These are phyloP conservation scores for Eidolon helvum DNA, from an alignment of 2,113 vertebrate species.

Conservation along the genomic window DNA sequence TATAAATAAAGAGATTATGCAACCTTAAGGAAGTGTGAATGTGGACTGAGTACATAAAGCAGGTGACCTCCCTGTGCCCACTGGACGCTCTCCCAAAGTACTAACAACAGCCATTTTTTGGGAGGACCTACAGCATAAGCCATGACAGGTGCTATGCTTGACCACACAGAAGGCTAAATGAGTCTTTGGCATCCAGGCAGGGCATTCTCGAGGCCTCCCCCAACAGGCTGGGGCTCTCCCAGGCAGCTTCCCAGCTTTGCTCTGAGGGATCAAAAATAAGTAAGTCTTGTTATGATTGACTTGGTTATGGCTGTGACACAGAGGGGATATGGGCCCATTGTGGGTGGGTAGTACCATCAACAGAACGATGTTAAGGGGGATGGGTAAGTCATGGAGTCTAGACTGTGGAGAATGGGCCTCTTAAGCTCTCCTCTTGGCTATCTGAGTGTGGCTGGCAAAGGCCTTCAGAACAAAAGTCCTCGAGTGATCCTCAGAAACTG, in stretches of 20 bases:
- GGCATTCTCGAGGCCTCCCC: not conserved
- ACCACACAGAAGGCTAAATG: not conserved
- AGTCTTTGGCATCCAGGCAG: not conserved
- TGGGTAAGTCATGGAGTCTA: not conserved
- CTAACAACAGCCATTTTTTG: not conserved
- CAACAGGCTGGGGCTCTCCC: not conserved
- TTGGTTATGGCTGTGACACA: not conserved
- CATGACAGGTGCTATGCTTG: not conserved
- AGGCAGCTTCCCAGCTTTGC: not conserved
- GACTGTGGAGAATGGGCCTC: not conserved
- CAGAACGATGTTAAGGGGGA: not conserved
- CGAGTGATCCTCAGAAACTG: not conserved
- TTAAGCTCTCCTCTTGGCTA: not conserved
- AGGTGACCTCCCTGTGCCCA: not conserved
- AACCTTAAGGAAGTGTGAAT: not conserved
- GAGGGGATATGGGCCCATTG: not conserved
- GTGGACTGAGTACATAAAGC: not conserved
- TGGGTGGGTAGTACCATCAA: not conserved
- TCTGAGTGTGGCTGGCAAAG: not conserved
- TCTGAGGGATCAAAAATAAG: not conserved
- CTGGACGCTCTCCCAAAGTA: accelerated
- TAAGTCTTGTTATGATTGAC: not conserved
- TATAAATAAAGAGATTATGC: not conserved
- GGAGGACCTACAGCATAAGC: not conserved
- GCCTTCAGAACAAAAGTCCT: not conserved